These are phyloP conservation scores for Megatriorchis doriae DNA, from an alignment of 2,113 vertebrate genomes.

Conservation along the genomic window DNA sequence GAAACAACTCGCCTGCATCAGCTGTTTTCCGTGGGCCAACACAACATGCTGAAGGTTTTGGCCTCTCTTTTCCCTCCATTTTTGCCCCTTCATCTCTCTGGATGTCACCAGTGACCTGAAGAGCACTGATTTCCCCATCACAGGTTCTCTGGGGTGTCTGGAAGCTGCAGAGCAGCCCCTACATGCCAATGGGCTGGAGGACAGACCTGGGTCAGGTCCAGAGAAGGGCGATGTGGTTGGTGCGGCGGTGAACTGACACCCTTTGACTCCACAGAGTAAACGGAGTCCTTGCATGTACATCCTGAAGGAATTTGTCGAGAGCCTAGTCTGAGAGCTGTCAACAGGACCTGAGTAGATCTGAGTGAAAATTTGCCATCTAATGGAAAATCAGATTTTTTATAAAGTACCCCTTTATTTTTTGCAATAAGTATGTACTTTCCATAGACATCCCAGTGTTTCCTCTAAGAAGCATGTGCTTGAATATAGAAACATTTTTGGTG, in stretches of 20 bases:
- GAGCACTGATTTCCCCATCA: background rate
- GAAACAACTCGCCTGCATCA: background rate
- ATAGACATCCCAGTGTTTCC: background rate
- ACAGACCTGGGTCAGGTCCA: background rate
- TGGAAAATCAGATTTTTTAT: background rate
- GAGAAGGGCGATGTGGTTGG: rapidly evolving
- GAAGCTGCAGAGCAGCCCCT: background rate
- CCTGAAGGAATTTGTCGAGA: background rate
- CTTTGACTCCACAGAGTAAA: background rate
- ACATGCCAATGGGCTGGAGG: background rate
- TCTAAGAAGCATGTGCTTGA: background rate
- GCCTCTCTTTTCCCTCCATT: background rate
- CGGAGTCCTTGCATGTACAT: background rate
- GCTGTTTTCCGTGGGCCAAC: background rate
- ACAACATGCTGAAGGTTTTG: background rate
- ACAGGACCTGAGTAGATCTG: background rate
- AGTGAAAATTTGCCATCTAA: background rate
- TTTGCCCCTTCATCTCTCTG: background rate
- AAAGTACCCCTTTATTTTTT: background rate
- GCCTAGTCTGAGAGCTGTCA: background rate
- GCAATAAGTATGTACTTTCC: background rate
- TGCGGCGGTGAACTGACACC: background rate
- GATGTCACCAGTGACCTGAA: background rate
- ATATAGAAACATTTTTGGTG: background rate
- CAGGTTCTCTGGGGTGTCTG: background rate